Percentiles rank a stretch among this genome's conserved stretches.
Evolutionary conservation across 1,140 invertebrate genomes (phyloP).

Genomic region (Drosophila eugracilis): DNA sequence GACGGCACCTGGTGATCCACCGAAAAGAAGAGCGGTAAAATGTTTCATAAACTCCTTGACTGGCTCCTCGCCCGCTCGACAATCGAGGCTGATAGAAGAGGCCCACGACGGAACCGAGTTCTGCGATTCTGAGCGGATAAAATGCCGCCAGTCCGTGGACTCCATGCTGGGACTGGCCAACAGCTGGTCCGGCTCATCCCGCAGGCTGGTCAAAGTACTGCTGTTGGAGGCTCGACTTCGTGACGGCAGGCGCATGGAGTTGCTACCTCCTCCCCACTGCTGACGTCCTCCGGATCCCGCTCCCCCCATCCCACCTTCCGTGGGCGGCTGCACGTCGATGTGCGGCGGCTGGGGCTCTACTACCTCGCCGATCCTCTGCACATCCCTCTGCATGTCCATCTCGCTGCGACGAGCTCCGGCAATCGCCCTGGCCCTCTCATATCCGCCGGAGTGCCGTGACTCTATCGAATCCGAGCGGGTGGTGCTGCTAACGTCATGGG

Average conservation of each 20-base stretch:
- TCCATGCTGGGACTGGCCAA: conserved; percentile 80
- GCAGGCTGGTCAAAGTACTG: conserved; percentile 75
- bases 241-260: conserved; percentile 65
- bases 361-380: conserved; percentile 64
- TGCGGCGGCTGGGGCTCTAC: conserved; percentile 63
- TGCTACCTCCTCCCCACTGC: conserved; percentile 42
- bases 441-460: conserved; percentile 77
- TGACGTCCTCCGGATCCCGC: conserved; percentile 28
- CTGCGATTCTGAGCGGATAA: conserved; percentile 87
- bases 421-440: conserved; percentile 68
- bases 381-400: conserved; percentile 77
- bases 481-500: conserved; percentile 73
- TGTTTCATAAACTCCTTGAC: conserved; percentile 90
- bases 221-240: conserved; percentile 78
- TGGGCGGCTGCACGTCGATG: conserved; percentile 78
- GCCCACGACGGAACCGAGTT: conserved; percentile 90
- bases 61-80: conserved; percentile 89
- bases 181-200: conserved; percentile 74
- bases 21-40: conserved; percentile 90
- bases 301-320: conserved; percentile 34
- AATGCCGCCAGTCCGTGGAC: conserved; percentile 82
- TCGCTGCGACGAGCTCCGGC: conserved; percentile 77
- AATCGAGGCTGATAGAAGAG: conserved; percentile 90
- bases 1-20: conserved; percentile 85
- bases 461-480: conserved; percentile 79